Conservation (phyloP, 2,113 vertebrate genomes). For the Dromiciops gliroides region DNA sequence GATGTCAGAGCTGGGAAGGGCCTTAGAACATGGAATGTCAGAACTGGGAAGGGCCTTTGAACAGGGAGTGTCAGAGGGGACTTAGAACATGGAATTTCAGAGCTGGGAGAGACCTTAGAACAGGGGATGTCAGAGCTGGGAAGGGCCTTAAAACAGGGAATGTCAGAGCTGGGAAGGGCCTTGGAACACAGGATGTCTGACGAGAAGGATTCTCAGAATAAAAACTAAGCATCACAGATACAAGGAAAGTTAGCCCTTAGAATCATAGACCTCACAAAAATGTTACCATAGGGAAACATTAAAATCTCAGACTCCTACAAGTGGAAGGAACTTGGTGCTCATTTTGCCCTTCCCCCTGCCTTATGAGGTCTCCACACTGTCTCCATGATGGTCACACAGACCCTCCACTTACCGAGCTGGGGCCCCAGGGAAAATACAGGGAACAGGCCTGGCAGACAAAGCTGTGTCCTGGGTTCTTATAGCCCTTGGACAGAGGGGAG, state of each 20-base stretch:
- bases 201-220: neutral
- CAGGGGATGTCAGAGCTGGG: neutral
- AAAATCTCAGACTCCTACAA: neutral
- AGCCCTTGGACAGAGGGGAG: slow-evolving; percentile 2
- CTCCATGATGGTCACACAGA: neutral
- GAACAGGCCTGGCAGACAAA: neutral
- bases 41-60: neutral
- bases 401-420: slow-evolving; percentile 63
- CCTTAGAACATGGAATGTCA: neutral
- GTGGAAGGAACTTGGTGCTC: neutral
- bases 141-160: neutral
- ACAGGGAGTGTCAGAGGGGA: neutral
- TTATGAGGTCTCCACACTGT: neutral
- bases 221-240: neutral
- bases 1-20: neutral
- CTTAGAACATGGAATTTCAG: neutral
- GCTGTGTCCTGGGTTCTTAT: slow-evolving; percentile 58
- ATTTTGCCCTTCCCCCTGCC: neutral
- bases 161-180: neutral
- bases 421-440: slow-evolving; percentile 53
- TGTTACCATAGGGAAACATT: neutral
- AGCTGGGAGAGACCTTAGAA: neutral
- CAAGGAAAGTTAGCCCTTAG: neutral
- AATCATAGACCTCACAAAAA: neutral
- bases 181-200: neutral